Percentiles rank a stretch among this genome's conserved stretches.
Conservation (phyloP, 2,113 vertebrate species). For the Phainopepla nitens region DNA sequence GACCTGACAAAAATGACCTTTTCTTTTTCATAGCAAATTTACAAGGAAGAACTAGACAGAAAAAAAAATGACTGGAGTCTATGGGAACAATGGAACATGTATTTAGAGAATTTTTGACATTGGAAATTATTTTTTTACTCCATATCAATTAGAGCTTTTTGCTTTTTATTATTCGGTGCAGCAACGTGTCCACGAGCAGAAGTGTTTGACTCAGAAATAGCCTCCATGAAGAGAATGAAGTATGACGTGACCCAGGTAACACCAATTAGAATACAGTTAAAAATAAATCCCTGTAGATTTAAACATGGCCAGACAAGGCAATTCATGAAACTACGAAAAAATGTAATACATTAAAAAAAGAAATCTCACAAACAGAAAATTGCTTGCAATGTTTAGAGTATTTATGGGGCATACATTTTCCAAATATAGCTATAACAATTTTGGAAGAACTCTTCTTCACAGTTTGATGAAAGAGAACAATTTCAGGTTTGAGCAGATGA, state of each 20-base stretch:
- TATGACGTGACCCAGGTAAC: neutral
- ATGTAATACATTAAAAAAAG: neutral
- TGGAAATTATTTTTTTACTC: neutral
- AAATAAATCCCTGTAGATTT: neutral
- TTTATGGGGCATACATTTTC: neutral
- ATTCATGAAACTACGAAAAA: neutral
- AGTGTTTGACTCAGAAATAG: neutral
- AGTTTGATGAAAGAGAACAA: neutral
- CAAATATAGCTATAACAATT: neutral
- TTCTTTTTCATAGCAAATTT: neutral
- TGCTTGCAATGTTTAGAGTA: neutral
- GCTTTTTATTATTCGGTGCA: neutral
- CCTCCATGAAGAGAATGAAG: neutral
- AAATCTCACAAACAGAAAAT: neutral
- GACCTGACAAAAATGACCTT: neutral
- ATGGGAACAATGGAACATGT: neutral
- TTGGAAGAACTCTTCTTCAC: neutral
- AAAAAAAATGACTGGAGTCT: neutral
- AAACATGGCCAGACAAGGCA: neutral
- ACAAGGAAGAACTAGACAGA: neutral
- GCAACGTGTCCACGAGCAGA: accelerated
- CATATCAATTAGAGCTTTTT: neutral
- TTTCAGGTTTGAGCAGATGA: neutral
- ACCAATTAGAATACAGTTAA: neutral
- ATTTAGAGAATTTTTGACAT: neutral